Evolutionary conservation across 2,797 vertebrate genomes (phyloP), one percentile per base, ranked within the genome.

Genomic region (Rhodeus uyekii): DNA sequence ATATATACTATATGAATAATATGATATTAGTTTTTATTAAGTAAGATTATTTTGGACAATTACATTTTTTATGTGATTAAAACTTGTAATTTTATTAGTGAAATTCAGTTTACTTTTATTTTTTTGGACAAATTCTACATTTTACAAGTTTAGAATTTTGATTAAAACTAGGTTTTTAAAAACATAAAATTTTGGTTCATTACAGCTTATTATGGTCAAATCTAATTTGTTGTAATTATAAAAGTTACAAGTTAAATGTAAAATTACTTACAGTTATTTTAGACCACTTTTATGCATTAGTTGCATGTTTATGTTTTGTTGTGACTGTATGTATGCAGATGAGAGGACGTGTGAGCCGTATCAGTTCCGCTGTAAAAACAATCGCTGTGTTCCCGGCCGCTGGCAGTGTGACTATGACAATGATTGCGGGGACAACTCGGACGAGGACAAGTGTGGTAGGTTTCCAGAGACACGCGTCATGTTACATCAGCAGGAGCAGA

Each of bases 341-440:
- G 97, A 99, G 87, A 93, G 97, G 22, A 99, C 97, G 0, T 99
- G 98, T 0, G 98, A 99, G 89, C 98, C 98, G 0, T 99, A 99
- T 92, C 98, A 99, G 94, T 99, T 99, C 92, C 96, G 98, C 90
- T 99, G 98, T 88, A 98, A 97, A 91, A 99, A 99, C 93, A 99
- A 99, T 91, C 98, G 98, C 86, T 99, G 98, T 0, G 98, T 99
- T 80, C 98, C 98, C 0, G 98, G 98, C 9, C 97, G 98, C 88
- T 99, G 98, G 98, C 96, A 99, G 89, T 99, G 98, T 0, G 98
- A 99, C 93, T 99, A 99, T 0, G 98, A 99, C 94, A 99, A 99
- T 0, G 98, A 99, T 92, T 99, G 98, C 0, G 98, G 98, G 0
- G 98, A 99, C 92, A 99, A 99, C 90, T 99, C 98, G 0, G 98